phyloP scores from a whole-genome alignment of 2,888 invertebrate species.

The Cerceris ruficornis region DNA sequence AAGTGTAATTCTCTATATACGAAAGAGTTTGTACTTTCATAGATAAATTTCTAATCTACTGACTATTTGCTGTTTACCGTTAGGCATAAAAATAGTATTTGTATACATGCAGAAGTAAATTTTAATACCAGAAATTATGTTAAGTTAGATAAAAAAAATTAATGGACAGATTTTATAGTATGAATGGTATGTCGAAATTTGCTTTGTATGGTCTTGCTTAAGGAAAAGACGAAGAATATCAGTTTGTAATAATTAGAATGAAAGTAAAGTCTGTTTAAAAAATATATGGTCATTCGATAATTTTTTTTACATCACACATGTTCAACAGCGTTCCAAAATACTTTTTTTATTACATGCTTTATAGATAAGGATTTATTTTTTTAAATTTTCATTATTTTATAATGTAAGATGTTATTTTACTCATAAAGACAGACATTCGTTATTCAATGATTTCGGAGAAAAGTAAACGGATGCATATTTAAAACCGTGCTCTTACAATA shows the following conservation, averaged over 20 bases:
- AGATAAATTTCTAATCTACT: conserved; percentile 69
- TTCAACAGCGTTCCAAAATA: not conserved
- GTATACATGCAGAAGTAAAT: conserved; percentile 36
- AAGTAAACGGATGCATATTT: too few relatives aligned
- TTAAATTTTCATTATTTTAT: not conserved
- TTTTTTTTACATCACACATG: conserved; percentile 16
- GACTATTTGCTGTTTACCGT: conserved; percentile 62
- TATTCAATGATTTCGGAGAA: too few relatives aligned
- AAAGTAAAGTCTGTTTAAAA: conserved; percentile 27
- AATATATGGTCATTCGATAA: conserved; percentile 17
- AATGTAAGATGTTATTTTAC: too few relatives aligned
- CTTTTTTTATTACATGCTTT: not conserved
- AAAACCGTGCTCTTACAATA: not conserved
- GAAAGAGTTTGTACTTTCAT: conserved; percentile 74
- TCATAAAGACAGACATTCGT: too few relatives aligned
- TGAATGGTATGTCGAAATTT: conserved; percentile 14
- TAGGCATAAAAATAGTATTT: conserved; percentile 59
- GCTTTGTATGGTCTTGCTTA: not conserved
- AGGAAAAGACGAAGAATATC: conserved; percentile 3
- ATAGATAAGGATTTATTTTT: too few relatives aligned
- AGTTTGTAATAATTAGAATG: not conserved
- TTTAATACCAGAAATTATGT: conserved; percentile 42
- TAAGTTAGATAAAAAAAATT: conserved; percentile 22
- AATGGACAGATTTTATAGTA: conserved; percentile 18
- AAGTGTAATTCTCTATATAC: conserved; percentile 31